Evolutionary conservation across 2,113 vertebrate genomes (phyloP), one percentile per base, ranked within the genome.

Genomic region (Paralichthys olivaceus): DNA sequence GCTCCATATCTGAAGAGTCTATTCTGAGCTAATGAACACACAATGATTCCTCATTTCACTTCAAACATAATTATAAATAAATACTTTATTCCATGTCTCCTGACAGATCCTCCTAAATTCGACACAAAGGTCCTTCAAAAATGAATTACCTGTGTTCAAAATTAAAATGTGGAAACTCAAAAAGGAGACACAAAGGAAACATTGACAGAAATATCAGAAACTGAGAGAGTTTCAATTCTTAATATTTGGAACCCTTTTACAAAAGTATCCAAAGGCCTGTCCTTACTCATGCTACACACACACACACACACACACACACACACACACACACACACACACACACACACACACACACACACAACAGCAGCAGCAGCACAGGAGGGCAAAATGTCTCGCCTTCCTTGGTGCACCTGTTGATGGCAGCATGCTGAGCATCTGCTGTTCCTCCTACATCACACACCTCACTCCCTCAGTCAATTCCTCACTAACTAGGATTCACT

Each of bases 351-450:
- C 17, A 54, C 51, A 54, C 51, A 11, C 51, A 23, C 5, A 7
- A 32, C 29, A 4, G 29, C 4, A 32, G 29, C 20, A 51, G 28
- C 54, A 70, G 63, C 75, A 17, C 76, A 78, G 83, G 67, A 43
- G 84, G 83, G 47, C 60, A 71, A 57, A 57, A n/a, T 57, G 70
- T 82, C 70, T 77, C 64, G 1, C 66, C 79, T 83, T 71, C 75
- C 56, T 25, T 70, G 13, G 19, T 69, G 80, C 82, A 79, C 73
- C 82, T 88, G 84, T 55, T 75, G 71, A 64, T 54, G 51, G 77
- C 57, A 57, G 62, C 70, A 15, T 23, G 73, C 73, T 67, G 56
- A 72, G 58, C 4, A 0, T 66, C 63, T 71, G 75, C 75, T 79
- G 59, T 9, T 79, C 34, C 79, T 83, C 75, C 77, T 49, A 71